phyloP scores from a whole-genome alignment of 2,113 vertebrate genomes.

The Syrrhaptes paradoxus region DNA sequence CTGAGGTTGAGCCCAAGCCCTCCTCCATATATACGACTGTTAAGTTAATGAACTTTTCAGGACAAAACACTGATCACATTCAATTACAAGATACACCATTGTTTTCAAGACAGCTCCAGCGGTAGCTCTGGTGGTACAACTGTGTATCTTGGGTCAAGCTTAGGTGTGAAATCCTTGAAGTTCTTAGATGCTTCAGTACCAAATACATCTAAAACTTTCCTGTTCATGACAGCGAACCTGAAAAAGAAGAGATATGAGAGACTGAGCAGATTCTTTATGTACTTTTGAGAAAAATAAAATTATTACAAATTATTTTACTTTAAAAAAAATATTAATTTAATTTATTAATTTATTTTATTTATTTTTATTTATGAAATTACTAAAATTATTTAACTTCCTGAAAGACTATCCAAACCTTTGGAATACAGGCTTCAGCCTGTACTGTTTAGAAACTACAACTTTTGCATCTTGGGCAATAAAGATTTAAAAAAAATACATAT shows the following conservation, averaged over 20 bases:
- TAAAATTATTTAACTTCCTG: background rate
- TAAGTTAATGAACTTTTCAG: conserved; percentile 70
- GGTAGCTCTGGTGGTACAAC: conserved; percentile 77
- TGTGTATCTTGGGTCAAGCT: conserved; percentile 87
- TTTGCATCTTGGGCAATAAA: background rate
- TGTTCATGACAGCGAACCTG: conserved; percentile 95
- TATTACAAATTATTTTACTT: background rate
- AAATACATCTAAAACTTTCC: conserved; percentile 89
- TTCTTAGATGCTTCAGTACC: conserved; percentile 91
- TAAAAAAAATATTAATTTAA: background rate
- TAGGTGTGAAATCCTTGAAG: conserved; percentile 88
- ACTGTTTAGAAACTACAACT: background rate
- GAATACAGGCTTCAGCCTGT: background rate
- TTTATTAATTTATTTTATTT: no score
- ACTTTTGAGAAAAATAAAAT: background rate
- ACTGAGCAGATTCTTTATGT: background rate
- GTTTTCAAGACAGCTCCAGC: conserved; percentile 78
- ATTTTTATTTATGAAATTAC: background rate
- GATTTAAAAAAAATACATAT: background rate
- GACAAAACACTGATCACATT: conserved; percentile 65
- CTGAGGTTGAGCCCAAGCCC: conserved; percentile 72
- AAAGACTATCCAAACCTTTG: background rate
- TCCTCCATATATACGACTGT: conserved; percentile 57
- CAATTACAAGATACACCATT: background rate
- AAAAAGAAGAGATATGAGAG: background rate